Base-by-base conservation (phyloP, 2,113 vertebrate genomes). In the Galeopterus variegatus region DNA sequence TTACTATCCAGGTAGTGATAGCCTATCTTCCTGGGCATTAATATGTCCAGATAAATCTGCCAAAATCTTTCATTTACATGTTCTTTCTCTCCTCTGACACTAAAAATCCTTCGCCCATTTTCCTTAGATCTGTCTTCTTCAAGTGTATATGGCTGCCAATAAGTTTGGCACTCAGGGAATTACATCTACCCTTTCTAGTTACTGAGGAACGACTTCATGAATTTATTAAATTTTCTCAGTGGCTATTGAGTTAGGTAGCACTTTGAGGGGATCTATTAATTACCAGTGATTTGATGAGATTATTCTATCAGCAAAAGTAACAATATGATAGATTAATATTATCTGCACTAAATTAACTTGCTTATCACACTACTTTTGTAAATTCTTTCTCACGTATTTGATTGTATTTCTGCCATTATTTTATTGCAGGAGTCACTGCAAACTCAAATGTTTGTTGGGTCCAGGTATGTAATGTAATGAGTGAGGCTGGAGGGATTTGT, bases 221-320 rank as follows among this genome's bases (percentile, higher is more conserved):
- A 88, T 96, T 96, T 65, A 95, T 95, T 90, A 81, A 50, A 76
- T 96, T 84, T 88, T 80, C 72, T 81, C 73, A 41, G 73, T 75
- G 89, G 33, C 90, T 95, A 24, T 33, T 93, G 86, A 90, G 89
- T 94, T 94, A 90, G 86, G 75, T 58, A 69, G 69, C 65, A 73
- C 90, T 97, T 92, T 87, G 56, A 97, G 56, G 65, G 45, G 90
- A 77, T 77, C 92, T 95, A 50, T 93, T 95, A 84, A 97, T 97
- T 96, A 88, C 41, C 12, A 3, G 54, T 26, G 31, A 50, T 92
- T 87, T 69, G 18, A 84, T 89, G 81, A 48, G 33, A 70, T 95
- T 89, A 94, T 64, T 95, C n/a, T 52, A 52, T 93, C 80, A 89
- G 77, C 65, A 96, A 94, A 96, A 80, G 56, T 64, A 93, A 81